A percentile compares a stretch with the other conserved stretches of the same genome.
These are phyloP conservation scores for Metridium senile DNA, from an alignment of 92 coral and sea anemone genomes.

Conservation along the genomic window DNA sequence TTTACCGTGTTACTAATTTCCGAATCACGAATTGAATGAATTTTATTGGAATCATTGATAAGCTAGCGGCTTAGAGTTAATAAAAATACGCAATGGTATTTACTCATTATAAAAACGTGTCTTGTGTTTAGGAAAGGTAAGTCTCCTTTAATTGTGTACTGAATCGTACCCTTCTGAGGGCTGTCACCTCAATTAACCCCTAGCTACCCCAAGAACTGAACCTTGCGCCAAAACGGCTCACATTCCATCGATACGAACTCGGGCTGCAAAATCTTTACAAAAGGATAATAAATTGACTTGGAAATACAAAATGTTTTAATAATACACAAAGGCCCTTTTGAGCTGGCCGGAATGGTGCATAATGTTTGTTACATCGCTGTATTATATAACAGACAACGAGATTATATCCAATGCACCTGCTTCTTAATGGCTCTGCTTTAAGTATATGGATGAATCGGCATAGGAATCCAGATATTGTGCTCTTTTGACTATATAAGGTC, in stretches of 20 bases:
- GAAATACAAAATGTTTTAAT: neutral
- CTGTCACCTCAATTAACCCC: neutral
- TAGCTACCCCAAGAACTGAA: neutral
- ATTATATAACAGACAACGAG: conserved; percentile 10
- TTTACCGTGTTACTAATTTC: too few species aligned
- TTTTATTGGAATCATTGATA: too few species aligned
- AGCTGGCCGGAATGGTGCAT: neutral
- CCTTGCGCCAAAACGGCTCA: neutral
- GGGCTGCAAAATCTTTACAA: neutral
- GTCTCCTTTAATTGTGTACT: too few species aligned
- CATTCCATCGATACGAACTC: neutral
- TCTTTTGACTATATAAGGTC: conserved; percentile 32
- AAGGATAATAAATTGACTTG: neutral
- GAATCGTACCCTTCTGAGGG: too few species aligned
- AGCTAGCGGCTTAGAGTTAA: too few species aligned
- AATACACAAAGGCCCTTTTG: neutral
- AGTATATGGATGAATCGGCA: conserved; percentile 2
- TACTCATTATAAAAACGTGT: too few species aligned
- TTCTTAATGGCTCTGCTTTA: neutral
- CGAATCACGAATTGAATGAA: too few species aligned
- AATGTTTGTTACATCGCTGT: neutral
- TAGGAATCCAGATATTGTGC: neutral
- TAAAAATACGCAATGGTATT: too few species aligned
- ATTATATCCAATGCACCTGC: conserved; percentile 10
- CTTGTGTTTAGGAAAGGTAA: too few species aligned